phyloP scores from a whole-genome alignment of 2,113 vertebrate genomes.

The Porphyrio hochstetteri region DNA sequence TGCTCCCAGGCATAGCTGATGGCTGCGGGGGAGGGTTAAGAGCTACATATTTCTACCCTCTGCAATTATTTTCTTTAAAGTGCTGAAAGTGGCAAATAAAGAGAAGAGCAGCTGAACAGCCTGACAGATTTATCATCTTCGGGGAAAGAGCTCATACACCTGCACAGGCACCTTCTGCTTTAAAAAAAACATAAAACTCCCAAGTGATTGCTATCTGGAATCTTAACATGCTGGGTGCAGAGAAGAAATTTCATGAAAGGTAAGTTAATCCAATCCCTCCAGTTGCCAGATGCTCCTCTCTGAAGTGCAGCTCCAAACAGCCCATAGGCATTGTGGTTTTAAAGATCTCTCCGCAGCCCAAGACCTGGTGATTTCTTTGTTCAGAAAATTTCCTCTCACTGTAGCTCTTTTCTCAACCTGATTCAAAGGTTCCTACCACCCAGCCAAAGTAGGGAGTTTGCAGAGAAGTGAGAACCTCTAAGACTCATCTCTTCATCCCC shows the following conservation, averaged over 20 bases:
- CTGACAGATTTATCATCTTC: conserved; percentile 74
- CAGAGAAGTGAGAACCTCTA: background rate
- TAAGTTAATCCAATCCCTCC: background rate
- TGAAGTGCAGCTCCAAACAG: background rate
- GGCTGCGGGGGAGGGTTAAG: conserved; percentile 42
- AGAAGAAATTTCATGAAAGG: conserved; percentile 10
- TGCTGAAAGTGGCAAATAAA: conserved; percentile 68
- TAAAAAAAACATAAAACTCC: background rate
- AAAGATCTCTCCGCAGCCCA: background rate
- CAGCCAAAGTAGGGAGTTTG: background rate
- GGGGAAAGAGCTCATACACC: conserved; percentile 53
- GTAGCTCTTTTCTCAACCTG: background rate
- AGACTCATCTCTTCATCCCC: background rate
- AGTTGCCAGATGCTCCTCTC: background rate
- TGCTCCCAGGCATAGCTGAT: conserved; percentile 60
- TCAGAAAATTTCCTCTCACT: background rate
- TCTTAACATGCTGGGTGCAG: conserved; percentile 11
- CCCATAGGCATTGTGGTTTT: background rate
- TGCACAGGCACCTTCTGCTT: conserved; percentile 38
- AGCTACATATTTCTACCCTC: conserved; percentile 66
- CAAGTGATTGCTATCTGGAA: conserved; percentile 32
- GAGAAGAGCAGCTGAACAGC: conserved; percentile 53
- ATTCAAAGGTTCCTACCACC: conserved; percentile 49
- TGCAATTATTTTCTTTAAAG: conserved; percentile 71
- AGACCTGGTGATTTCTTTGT: background rate